Conservation (phyloP, 1,140 invertebrate genomes). For the Lamellibrachia luymesi region DNA sequence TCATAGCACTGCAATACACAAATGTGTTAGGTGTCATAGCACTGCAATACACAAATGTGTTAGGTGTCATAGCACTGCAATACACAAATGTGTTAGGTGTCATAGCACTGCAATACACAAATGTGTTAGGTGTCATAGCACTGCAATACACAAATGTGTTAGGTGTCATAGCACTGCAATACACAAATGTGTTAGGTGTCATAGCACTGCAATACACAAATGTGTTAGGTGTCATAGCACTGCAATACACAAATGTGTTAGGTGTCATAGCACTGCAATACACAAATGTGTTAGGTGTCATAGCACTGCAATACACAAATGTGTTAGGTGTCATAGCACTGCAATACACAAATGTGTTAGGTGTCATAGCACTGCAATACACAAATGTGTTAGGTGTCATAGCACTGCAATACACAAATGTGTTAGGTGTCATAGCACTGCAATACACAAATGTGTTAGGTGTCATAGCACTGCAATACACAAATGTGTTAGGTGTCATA, state of each 20-base stretch:
- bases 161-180: background rate
- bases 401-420: background rate
- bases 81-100: background rate
- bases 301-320: too few relatives aligned
- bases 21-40: background rate
- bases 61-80: background rate
- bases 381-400: background rate
- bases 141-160: background rate
- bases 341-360: background rate
- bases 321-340: background rate
- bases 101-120: too few relatives aligned
- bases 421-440: constrained; percentile 43
- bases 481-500: too few relatives aligned
- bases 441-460: constrained; percentile 31
- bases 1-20: background rate
- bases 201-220: background rate
- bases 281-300: too few relatives aligned
- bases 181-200: background rate
- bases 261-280: background rate
- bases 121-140: background rate
- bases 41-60: constrained; percentile 49
- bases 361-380: background rate
- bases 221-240: constrained; percentile 40
- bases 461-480: background rate
- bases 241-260: constrained; percentile 34